A percentile compares a stretch with the other conserved stretches of the same genome.
These are phyloP conservation scores for Cyanistes caeruleus DNA, from an alignment of 2,113 vertebrate species.

Conservation along the genomic window DNA sequence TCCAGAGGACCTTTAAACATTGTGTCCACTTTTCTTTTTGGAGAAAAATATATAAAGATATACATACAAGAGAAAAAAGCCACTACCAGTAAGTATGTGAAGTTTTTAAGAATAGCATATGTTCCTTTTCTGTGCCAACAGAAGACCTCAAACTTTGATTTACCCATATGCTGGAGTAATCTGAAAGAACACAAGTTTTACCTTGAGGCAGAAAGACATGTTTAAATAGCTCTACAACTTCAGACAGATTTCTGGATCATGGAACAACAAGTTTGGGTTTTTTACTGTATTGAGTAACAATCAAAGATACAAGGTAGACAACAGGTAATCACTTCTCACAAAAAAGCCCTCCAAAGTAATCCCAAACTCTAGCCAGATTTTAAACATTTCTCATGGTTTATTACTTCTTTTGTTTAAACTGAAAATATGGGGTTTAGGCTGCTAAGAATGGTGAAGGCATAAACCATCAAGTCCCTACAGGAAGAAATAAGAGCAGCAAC, in stretches of 20 bases:
- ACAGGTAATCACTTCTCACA: neutral
- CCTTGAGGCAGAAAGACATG: constrained; percentile 46
- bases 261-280: neutral
- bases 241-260: constrained; percentile 46
- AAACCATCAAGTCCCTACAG: neutral
- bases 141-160: constrained; percentile 63
- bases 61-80: constrained; percentile 18
- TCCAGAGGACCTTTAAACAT: neutral
- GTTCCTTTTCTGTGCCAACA: constrained; percentile 52
- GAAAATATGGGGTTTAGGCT: neutral
- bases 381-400: neutral
- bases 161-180: constrained; percentile 59
- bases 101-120: constrained; percentile 65
- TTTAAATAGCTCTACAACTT: constrained; percentile 47
- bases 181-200: constrained; percentile 49
- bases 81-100: constrained; percentile 23
- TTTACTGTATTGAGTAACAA: neutral
- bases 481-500: neutral
- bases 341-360: neutral
- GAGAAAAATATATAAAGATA: constrained; percentile 14
- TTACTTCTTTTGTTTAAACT: neutral
- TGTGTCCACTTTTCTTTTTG: neutral
- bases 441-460: neutral
- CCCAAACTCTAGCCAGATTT: neutral
- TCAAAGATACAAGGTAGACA: neutral